A percentile compares a stretch with the other conserved stretches of the same genome.
These are phyloP conservation scores for Andrena flavipes DNA, from an alignment of 2,888 invertebrate species.

Conservation along the genomic window DNA sequence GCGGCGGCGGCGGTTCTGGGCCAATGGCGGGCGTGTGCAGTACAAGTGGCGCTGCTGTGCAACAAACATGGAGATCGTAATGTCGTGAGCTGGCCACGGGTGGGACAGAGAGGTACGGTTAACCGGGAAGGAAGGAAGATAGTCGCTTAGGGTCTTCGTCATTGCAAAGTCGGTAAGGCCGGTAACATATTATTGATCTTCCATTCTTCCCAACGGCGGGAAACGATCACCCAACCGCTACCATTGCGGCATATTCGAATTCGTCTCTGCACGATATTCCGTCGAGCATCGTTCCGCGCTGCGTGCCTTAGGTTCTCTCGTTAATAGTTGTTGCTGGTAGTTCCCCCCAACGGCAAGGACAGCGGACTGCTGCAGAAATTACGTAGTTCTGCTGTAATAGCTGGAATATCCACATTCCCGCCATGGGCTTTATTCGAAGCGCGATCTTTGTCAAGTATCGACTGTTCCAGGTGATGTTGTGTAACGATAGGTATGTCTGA, in stretches of 20 bases:
- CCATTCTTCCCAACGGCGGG: conserved; percentile 76
- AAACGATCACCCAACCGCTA: conserved; percentile 57
- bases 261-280: not conserved
- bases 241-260: conserved; percentile 40
- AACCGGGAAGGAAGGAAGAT: conserved; percentile 17
- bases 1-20: conserved; percentile 53
- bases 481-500: conserved; percentile 1
- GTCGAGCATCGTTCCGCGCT: not conserved
- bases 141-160: conserved; percentile 26
- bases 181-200: conserved; percentile 80
- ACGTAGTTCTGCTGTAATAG: not conserved
- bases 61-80: conserved; percentile 41
- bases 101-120: conserved; percentile 22
- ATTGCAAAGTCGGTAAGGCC: conserved; percentile 78
- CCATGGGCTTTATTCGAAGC: not conserved
- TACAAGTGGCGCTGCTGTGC: conserved; percentile 55
- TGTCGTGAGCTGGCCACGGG: not conserved
- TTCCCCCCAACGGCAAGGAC: not conserved
- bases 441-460: conserved; percentile 30
- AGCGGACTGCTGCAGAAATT: not conserved
- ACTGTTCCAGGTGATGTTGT: conserved; percentile 28
- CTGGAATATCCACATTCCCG: not conserved
- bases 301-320: not conserved
- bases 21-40: conserved; percentile 56
- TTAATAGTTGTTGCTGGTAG: not conserved